phyloP scores from a whole-genome alignment of 1,140 invertebrate genomes.

The Drosophila eugracilis region DNA sequence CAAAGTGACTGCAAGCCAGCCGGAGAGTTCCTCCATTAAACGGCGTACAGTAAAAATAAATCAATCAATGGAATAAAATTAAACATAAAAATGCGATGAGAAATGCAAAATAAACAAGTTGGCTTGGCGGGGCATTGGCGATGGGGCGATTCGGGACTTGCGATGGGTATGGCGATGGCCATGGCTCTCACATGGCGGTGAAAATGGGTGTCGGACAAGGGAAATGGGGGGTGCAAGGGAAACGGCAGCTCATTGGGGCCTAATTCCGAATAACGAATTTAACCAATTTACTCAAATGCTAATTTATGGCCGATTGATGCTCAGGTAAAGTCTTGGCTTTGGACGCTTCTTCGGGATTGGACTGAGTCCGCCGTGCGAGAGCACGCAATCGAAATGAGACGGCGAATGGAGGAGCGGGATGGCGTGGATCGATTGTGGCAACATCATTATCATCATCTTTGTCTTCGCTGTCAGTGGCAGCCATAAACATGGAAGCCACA shows the following conservation, averaged over 20 bases:
- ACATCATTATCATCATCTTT: constrained; percentile 36
- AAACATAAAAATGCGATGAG: constrained; percentile 57
- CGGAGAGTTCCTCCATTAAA: constrained; percentile 64
- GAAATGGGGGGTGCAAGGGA: not conserved
- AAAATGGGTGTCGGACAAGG: not conserved
- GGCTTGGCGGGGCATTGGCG: constrained; percentile 16
- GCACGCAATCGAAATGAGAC: constrained; percentile 40
- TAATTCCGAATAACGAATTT: constrained; percentile 85
- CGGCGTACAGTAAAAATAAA: constrained; percentile 73
- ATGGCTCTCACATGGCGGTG: constrained; percentile 33
- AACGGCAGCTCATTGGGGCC: constrained; percentile 30
- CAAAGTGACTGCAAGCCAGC: constrained; percentile 26
- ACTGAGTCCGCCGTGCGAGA: not conserved
- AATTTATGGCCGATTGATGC: constrained; percentile 84
- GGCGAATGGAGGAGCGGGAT: not conserved
- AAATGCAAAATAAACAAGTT: constrained; percentile 70
- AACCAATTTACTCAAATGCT: constrained; percentile 85
- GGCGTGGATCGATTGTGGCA: constrained; percentile 29
- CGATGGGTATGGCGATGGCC: constrained; percentile 10
- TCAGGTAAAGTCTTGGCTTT: constrained; percentile 64
- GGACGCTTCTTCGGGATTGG: constrained; percentile 14
- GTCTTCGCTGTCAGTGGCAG: constrained; percentile 59
- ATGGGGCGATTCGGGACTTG: not conserved
- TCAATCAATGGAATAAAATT: constrained; percentile 77
- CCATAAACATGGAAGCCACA: constrained; percentile 74